A percentile compares a stretch with the other conserved stretches of the same genome.
These are phyloP conservation scores for Uropetala carovei DNA, from an alignment of 2,888 invertebrate genomes.

Conservation along the genomic window DNA sequence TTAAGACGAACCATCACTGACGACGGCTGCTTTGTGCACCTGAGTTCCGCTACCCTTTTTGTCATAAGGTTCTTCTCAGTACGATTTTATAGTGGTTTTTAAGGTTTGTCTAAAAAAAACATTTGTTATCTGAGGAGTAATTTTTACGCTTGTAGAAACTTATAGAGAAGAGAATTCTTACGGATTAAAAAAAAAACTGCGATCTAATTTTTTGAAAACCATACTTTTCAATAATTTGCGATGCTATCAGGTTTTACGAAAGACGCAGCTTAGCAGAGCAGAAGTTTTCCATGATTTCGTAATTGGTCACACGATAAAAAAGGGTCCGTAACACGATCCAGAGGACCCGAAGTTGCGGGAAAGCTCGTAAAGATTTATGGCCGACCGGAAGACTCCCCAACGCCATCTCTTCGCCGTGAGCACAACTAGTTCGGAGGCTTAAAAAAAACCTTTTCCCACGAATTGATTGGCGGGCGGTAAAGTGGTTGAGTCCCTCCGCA, in stretches of 20 bases:
- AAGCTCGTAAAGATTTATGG: conserved; percentile 41
- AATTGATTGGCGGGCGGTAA: conserved; percentile 52
- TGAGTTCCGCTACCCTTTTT: too few relatives aligned
- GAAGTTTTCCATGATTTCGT: background rate
- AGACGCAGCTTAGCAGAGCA: background rate
- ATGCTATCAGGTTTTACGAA: background rate
- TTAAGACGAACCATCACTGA: too few relatives aligned
- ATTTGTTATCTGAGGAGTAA: too few relatives aligned
- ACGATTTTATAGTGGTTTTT: too few relatives aligned
- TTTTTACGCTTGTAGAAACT: too few relatives aligned
- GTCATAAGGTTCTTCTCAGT: too few relatives aligned
- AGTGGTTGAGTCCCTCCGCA: background rate
- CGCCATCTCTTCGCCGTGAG: conserved; percentile 36
- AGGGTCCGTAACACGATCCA: background rate
- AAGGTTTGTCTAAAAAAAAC: too few relatives aligned
- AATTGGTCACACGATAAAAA: background rate
- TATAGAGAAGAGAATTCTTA: too few relatives aligned
- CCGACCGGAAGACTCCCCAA: background rate
- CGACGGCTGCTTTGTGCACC: too few relatives aligned
- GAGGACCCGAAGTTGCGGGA: background rate
- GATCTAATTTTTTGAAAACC: too few relatives aligned
- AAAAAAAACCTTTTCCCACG: background rate
- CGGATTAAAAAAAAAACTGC: too few relatives aligned
- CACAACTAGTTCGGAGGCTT: conserved; percentile 36
- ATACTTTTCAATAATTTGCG: conserved; percentile 19